These are phyloP conservation scores for Megastigmus dorsalis DNA, from an alignment of 2,888 invertebrate genomes.

Conservation along the genomic window DNA sequence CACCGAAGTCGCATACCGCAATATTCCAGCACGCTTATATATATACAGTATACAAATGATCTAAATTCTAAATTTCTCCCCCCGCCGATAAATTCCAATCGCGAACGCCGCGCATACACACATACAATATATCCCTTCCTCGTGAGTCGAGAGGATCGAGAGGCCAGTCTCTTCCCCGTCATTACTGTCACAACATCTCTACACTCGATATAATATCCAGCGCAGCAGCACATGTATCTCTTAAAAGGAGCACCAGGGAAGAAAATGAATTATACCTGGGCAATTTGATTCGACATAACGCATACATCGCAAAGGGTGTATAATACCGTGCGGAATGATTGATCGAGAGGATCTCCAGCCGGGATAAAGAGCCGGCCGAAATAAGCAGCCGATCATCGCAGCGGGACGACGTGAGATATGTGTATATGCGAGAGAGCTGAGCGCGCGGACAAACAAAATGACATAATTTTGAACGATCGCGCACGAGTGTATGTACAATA, in stretches of 20 bases:
- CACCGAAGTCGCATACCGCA: slow-evolving; percentile 2
- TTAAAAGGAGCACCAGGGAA: slow-evolving; percentile 20
- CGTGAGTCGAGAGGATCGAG: no score
- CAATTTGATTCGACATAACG: slow-evolving; percentile 24
- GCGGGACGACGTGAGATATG: background rate
- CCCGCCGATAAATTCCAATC: no score
- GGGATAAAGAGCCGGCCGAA: background rate
- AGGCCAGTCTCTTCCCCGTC: no score
- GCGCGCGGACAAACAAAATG: slow-evolving; percentile 28
- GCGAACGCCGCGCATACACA: no score
- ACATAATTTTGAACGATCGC: slow-evolving; percentile 44
- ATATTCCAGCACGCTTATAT: no score
- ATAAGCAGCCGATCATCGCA: slow-evolving; percentile 13
- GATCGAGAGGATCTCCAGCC: slow-evolving; percentile 12
- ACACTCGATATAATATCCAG: no score
- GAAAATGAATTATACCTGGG: slow-evolving; percentile 17
- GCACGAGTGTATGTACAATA: no score
- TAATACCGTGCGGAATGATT: slow-evolving; percentile 20
- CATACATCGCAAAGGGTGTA: background rate
- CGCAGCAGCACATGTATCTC: no score
- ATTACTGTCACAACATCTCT: slow-evolving; percentile 30
- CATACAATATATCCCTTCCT: no score
- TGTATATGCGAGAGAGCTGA: no score
- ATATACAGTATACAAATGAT: slow-evolving; percentile 2
- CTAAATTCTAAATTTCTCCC: slow-evolving; percentile 8